Base-by-base conservation (phyloP, 2,113 vertebrate genomes). In the Rhynchomys soricoides region DNA sequence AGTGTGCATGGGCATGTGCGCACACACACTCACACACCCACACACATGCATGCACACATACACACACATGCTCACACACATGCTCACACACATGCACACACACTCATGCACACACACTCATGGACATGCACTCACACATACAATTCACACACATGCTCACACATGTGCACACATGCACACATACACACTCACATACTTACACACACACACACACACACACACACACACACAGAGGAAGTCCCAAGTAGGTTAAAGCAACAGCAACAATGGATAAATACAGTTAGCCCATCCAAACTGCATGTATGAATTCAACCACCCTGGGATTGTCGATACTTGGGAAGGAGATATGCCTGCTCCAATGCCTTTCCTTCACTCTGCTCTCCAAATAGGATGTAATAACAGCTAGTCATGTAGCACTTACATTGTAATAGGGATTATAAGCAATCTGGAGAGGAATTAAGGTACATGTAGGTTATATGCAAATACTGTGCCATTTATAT, bases 391-490 rank as follows among this genome's bases (percentile, higher is more conserved):
- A 87, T 45, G 13, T 75, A 59, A n/a, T 86, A 91, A 37, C n/a
- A 50, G 21, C 52, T 7, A 86, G 73, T 87, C 78, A 59, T 21
- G 50, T 12, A n/a, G 82, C 71, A 45, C 74, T 86, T 79, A 59
- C 82, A 86, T 24, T 81, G 26, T 40, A n/a, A 71, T 91, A 81
- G 43, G 74, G 50, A 73, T 79, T 87, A 64, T 52, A 91, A 73
- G 74, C 71, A 73, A 88, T 81, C 48, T 64, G n/a, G 52, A 87
- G 83, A 90, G 59, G 50, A 86, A 77, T 79, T 91, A 52, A 92
- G 79, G 66, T 64, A 26, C 64, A 48, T 81, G 83, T 95, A 81
- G 89, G 89, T 95, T 81, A 62, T 86, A 86, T 81, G 89, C 89
- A 87, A 95, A 95, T 87, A 68, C 19, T 40, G 15, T 31, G 55